Conservation (phyloP, 92 coral and sea anemone genomes). For the Phymanthus crucifer region DNA sequence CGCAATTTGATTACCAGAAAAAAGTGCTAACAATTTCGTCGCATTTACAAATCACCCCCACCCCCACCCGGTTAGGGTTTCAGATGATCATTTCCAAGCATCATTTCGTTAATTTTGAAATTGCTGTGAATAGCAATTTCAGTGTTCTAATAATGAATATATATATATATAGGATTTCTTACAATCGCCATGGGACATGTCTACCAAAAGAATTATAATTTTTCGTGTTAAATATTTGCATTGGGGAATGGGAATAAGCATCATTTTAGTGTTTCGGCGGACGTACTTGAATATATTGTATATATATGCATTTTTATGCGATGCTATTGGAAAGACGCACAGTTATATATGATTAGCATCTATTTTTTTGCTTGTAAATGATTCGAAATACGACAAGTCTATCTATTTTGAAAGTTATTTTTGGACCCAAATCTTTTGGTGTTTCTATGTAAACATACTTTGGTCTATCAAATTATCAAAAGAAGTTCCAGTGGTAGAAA, state of each 20-base stretch:
- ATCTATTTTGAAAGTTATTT: conserved; percentile 6
- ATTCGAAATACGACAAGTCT: background rate
- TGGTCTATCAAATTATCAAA: background rate
- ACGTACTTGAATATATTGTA: background rate
- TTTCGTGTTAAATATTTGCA: background rate
- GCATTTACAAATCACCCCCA: conserved; percentile 6
- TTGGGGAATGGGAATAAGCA: background rate
- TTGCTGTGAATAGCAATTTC: conserved; percentile 13
- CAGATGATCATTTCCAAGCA: background rate
- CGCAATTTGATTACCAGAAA: background rate
- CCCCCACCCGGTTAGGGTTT: background rate
- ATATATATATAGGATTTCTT: background rate
- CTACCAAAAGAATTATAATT: background rate
- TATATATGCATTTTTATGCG: conserved; percentile 2
- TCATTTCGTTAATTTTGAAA: conserved; percentile 3
- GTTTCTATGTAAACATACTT: background rate
- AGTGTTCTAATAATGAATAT: conserved; percentile 2
- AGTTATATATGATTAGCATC: background rate
- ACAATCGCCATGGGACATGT: background rate
- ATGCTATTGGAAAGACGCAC: conserved; percentile 4
- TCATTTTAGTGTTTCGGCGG: conserved; percentile 7
- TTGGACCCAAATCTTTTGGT: background rate
- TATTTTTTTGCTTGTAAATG: background rate
- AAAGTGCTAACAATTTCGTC: background rate
- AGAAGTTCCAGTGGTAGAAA: background rate